phyloP scores from a whole-genome alignment of 1,140 invertebrate species.

The Antheraea pernyi region DNA sequence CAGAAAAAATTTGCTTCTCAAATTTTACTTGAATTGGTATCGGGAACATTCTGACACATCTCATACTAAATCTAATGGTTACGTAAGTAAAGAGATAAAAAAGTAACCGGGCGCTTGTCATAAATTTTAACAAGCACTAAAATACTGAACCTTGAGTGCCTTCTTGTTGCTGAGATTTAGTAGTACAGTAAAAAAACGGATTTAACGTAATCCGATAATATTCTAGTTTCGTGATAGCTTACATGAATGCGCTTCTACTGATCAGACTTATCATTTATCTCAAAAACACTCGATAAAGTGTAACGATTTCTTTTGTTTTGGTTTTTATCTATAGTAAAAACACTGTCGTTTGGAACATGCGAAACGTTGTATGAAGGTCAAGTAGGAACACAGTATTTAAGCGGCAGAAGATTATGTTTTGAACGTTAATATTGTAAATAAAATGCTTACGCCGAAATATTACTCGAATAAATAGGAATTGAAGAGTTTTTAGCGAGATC shows the following conservation, averaged over 20 bases:
- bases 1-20: too few relatives aligned
- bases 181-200: neutral
- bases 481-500: too few relatives aligned
- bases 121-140: neutral
- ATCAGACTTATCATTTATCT: conserved; percentile 24
- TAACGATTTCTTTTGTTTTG: conserved; percentile 20
- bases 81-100: too few relatives aligned
- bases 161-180: conserved; percentile 4
- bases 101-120: too few relatives aligned
- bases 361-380: neutral
- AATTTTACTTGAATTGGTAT: too few relatives aligned
- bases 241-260: neutral
- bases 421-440: too few relatives aligned
- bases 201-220: neutral
- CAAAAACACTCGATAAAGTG: conserved; percentile 16
- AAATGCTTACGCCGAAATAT: too few relatives aligned
- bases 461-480: too few relatives aligned
- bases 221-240: neutral
- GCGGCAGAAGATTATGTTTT: too few relatives aligned
- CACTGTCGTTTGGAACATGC: neutral
- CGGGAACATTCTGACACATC: too few relatives aligned
- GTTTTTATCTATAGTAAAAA: neutral
- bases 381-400: too few relatives aligned
- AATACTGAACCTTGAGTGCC: conserved; percentile 3
- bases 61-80: neutral